Conservation (phyloP, 2,113 vertebrate species). For the Austrofundulus limnaeus region DNA sequence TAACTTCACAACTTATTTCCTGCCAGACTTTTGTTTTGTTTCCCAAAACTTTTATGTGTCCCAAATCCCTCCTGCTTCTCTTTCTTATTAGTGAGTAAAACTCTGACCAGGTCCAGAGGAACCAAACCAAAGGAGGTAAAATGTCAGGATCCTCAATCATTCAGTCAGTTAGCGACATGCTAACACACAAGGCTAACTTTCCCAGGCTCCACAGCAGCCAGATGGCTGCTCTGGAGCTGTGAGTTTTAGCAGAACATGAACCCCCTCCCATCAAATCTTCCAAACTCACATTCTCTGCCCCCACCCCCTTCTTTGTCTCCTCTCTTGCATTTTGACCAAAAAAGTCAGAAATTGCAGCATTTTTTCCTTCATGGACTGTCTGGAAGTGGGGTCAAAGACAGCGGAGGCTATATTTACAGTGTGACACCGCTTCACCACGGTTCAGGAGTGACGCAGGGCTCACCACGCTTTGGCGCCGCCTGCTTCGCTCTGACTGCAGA, state of each 20-base stretch:
- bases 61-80: slow-evolving; percentile 10
- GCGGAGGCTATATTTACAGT: slow-evolving; percentile 66
- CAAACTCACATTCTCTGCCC: slow-evolving; percentile 12
- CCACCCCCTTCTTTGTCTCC: slow-evolving; percentile 4
- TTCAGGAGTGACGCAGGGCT: slow-evolving; percentile 55
- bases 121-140: slow-evolving; percentile 15
- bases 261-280: slow-evolving; percentile 1
- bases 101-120: slow-evolving; percentile 16
- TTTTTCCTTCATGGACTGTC: slow-evolving; percentile 62
- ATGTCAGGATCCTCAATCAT: slow-evolving; percentile 5
- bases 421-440: slow-evolving; percentile 53
- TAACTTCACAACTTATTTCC: too few relatives aligned
- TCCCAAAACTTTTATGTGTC: slow-evolving; percentile 25
- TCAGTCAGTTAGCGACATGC: slow-evolving; percentile 6
- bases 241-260: slow-evolving; percentile 75
- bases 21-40: background rate
- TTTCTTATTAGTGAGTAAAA: slow-evolving; percentile 41
- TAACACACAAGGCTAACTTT: slow-evolving; percentile 43
- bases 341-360: slow-evolving; percentile 61
- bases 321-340: slow-evolving; percentile 70
- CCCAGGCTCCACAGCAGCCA: slow-evolving; percentile 74
- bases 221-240: slow-evolving; percentile 69
- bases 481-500: slow-evolving; percentile 37
- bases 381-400: slow-evolving; percentile 55
- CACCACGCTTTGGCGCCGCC: slow-evolving; percentile 36